A percentile compares a stretch with the other conserved stretches of the same genome.
Conservation (phyloP, 2,797 vertebrate genomes). For the Phyllotis vaccarum region DNA sequence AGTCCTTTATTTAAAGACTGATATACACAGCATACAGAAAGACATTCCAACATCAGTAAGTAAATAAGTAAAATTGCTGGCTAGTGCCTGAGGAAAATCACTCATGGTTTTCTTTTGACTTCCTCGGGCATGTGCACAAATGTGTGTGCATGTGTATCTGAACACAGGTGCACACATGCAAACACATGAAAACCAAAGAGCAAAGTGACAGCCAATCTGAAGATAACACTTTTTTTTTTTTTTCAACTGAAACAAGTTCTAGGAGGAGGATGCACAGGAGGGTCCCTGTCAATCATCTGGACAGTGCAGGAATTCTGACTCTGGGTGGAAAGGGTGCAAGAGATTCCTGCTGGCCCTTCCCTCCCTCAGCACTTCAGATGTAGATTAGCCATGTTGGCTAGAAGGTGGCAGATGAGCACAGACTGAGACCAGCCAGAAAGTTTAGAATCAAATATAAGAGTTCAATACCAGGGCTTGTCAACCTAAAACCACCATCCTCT, state of each 20-base stretch:
- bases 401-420: not conserved
- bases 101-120: not conserved
- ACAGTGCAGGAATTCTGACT: not conserved
- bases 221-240: not conserved
- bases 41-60: too few relatives aligned
- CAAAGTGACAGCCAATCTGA: not conserved
- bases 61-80: not conserved
- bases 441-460: not conserved
- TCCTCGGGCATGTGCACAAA: not conserved
- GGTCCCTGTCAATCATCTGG: not conserved
- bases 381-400: not conserved
- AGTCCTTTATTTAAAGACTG: too few relatives aligned
- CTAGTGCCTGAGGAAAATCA: not conserved
- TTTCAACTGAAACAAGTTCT: not conserved
- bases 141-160: not conserved
- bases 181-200: not conserved
- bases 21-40: too few relatives aligned
- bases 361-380: not conserved
- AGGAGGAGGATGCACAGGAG: not conserved
- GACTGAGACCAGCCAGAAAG: not conserved
- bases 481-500: not conserved
- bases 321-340: not conserved
- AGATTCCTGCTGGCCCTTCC: not conserved
- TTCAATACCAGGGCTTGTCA: not conserved
- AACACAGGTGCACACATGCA: not conserved